These are phyloP conservation scores for Artibeus lituratus DNA, from an alignment of 2,797 vertebrate species.

Conservation along the genomic window DNA sequence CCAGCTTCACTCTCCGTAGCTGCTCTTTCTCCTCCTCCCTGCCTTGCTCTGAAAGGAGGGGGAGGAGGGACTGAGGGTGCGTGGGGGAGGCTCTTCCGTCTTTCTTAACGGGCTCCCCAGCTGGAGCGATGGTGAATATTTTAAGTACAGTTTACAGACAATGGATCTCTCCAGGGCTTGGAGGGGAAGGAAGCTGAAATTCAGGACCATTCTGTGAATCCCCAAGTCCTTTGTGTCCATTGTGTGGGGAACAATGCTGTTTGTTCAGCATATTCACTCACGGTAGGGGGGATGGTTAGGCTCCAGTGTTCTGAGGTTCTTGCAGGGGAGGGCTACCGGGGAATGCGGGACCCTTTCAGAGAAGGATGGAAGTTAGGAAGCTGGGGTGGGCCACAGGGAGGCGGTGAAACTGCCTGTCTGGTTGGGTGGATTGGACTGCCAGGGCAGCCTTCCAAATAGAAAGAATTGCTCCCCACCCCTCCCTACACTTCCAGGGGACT, in stretches of 20 bases:
- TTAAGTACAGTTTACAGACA: slow-evolving; percentile 75
- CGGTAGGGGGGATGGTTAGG: not conserved
- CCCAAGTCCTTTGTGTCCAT: slow-evolving; percentile 72
- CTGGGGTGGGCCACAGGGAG: not conserved
- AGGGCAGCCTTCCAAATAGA: not conserved
- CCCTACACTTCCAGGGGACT: not conserved
- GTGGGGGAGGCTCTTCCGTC: not conserved
- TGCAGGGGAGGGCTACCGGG: not conserved
- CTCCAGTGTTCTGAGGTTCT: not conserved
- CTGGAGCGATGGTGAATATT: slow-evolving; percentile 62
- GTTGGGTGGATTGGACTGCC: not conserved
- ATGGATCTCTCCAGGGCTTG: slow-evolving; percentile 71
- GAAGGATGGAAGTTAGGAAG: not conserved
- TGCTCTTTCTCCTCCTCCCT: not conserved
- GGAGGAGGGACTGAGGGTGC: not conserved
- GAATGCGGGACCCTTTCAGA: not conserved
- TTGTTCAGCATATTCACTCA: slow-evolving; percentile 53
- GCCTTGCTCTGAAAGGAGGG: not conserved
- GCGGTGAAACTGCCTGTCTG: not conserved
- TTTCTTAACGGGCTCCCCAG: slow-evolving; percentile 62
- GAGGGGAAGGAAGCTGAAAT: slow-evolving; percentile 77
- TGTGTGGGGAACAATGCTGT: slow-evolving; percentile 75
- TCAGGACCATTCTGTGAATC: slow-evolving; percentile 74
- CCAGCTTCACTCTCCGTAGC: not conserved
- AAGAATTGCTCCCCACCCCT: not conserved